Conservation (phyloP, 35 echinoderm and acorn worm genomes). For the Diadema setosum region DNA sequence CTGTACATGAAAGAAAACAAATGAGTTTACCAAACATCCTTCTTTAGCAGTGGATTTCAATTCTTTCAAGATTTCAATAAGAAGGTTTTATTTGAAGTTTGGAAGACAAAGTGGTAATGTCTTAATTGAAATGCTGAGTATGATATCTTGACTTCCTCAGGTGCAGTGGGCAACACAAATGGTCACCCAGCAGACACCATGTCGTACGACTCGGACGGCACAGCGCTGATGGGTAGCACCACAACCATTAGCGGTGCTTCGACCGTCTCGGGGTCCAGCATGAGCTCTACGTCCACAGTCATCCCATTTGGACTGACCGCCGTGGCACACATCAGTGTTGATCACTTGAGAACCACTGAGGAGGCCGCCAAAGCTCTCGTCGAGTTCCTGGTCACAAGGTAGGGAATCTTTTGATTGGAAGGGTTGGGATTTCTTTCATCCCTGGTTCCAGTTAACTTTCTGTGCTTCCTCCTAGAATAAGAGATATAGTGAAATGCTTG, state of each 20-base stretch:
- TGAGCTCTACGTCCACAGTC: constrained; percentile 69
- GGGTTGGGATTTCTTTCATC: too few relatives aligned
- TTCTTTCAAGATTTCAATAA: too few relatives aligned
- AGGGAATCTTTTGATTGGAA: neutral
- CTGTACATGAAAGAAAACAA: too few relatives aligned
- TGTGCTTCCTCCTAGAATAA: too few relatives aligned
- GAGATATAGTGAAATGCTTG: too few relatives aligned
- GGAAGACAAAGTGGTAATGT: too few relatives aligned
- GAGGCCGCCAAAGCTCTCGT: constrained; percentile 85
- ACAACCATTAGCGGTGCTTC: constrained; percentile 53
- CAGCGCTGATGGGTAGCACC: constrained; percentile 53
- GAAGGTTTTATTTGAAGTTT: too few relatives aligned
- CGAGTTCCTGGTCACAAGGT: constrained; percentile 97
- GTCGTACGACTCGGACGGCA: constrained; percentile 17
- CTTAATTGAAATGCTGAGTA: too few relatives aligned
- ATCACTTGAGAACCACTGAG: constrained; percentile 51
- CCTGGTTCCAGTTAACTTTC: too few relatives aligned
- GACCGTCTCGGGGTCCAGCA: constrained; percentile 70
- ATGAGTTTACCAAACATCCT: too few relatives aligned
- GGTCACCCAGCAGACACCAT: constrained; percentile 53
- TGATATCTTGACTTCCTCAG: neutral
- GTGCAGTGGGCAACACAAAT: neutral
- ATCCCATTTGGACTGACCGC: constrained; percentile 54
- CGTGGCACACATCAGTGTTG: constrained; percentile 49
- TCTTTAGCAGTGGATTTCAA: too few relatives aligned